Conservation (phyloP, 2,113 vertebrate genomes). For the Phyllostomus discolor region DNA sequence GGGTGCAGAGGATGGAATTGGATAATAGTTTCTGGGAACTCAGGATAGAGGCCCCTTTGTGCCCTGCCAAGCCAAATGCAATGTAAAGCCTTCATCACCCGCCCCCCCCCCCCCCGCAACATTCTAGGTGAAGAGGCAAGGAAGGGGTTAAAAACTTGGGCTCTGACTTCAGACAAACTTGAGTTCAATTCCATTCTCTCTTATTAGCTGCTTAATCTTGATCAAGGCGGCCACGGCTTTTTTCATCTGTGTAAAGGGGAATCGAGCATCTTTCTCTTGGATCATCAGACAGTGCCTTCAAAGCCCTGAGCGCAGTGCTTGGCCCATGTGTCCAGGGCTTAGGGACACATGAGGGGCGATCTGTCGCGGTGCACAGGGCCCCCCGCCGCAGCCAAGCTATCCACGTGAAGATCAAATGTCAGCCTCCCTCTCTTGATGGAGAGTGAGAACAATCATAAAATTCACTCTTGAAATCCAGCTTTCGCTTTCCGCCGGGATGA, state of each 20-base stretch:
- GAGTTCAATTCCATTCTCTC: background rate
- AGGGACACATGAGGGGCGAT: fast-evolving
- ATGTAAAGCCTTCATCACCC: background rate
- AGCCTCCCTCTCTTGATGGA: background rate
- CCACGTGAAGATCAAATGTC: background rate
- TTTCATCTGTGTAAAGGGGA: background rate
- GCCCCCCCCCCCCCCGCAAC: too few species aligned
- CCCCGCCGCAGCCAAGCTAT: too few species aligned
- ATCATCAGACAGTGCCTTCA: too few species aligned
- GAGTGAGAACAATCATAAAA: background rate
- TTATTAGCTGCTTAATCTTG: background rate
- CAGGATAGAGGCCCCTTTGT: background rate
- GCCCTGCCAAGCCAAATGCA: background rate
- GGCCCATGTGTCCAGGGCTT: fast-evolving
- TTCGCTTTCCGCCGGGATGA: background rate
- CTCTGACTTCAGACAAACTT: background rate
- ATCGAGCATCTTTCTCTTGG: background rate
- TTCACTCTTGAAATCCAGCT: background rate
- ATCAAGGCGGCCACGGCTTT: background rate
- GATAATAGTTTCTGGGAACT: background rate
- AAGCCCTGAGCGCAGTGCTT: too few species aligned
- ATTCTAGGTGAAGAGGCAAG: too few species aligned
- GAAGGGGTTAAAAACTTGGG: background rate
- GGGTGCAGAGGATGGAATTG: background rate
- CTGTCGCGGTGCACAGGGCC: background rate